phyloP scores from a whole-genome alignment of 2,113 vertebrate genomes.

The Gadus macrocephalus region DNA sequence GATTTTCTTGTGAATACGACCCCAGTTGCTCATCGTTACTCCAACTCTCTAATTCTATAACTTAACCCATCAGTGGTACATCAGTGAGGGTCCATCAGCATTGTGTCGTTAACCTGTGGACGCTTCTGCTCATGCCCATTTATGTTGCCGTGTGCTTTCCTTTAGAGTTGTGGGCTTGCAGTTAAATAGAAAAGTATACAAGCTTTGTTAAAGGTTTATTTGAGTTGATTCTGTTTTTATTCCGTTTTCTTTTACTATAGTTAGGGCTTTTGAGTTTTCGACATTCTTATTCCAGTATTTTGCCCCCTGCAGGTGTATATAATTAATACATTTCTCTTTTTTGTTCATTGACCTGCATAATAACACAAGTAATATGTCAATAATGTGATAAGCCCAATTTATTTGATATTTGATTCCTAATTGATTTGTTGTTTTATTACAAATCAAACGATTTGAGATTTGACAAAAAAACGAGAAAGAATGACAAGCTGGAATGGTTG shows the following conservation, averaged over 20 bases:
- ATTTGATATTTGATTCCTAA: no score
- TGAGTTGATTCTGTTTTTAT: not conserved
- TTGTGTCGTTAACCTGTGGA: not conserved
- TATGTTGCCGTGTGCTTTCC: not conserved
- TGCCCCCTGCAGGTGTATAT: constrained; percentile 11
- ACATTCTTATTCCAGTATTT: constrained; percentile 29
- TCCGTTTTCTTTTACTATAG: constrained; percentile 42
- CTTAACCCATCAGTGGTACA: not conserved
- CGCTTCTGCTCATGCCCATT: not conserved
- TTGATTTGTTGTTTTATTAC: no score
- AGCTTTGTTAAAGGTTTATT: not conserved
- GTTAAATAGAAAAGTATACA: not conserved
- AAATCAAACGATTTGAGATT: not conserved
- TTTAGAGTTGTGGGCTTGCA: not conserved
- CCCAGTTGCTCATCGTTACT: not conserved
- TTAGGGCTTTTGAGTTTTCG: constrained; percentile 58
- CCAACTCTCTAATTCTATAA: not conserved
- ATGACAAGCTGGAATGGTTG: not conserved
- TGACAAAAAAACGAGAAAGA: not conserved
- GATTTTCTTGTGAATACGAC: no score
- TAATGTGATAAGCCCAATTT: no score
- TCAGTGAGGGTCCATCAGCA: not conserved
- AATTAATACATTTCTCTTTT: constrained; percentile 10
- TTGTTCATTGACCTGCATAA: not conserved
- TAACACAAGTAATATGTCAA: no score